Evolutionary conservation across 2,113 vertebrate genomes (phyloP).

Genomic region (Genyomyrus donnyi): DNA sequence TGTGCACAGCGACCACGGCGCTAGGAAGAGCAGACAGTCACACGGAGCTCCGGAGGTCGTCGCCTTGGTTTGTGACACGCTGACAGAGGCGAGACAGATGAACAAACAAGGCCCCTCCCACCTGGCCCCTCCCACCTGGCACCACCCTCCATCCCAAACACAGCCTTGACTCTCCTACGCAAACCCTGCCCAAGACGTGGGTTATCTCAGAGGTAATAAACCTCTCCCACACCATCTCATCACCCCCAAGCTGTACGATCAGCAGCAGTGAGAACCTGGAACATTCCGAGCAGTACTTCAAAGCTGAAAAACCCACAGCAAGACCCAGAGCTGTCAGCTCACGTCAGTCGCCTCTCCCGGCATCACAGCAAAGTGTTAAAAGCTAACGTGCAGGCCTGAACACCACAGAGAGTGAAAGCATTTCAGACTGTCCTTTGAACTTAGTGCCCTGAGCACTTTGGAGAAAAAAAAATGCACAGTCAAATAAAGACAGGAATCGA

Average conservation of each 20-base stretch:
- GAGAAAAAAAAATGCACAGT: background rate
- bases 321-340: background rate
- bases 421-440: background rate
- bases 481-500: background rate
- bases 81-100: background rate
- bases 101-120: constrained; percentile 1
- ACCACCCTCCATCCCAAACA: background rate
- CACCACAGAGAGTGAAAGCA: background rate
- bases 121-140: background rate
- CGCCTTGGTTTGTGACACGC: background rate
- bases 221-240: background rate
- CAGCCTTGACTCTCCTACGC: background rate
- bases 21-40: background rate
- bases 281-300: background rate
- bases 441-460: background rate
- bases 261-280: background rate
- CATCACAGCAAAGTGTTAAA: background rate
- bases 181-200: background rate
- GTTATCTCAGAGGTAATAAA: background rate
- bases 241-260: background rate
- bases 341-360: background rate
- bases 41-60: background rate
- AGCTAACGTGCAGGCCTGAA: background rate
- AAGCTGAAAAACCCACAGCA: background rate
- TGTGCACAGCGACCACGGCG: background rate